Percentiles rank a stretch among this genome's conserved stretches.
Evolutionary conservation across 2,797 vertebrate species (phyloP).

Genomic region (Myotis myotis): DNA sequence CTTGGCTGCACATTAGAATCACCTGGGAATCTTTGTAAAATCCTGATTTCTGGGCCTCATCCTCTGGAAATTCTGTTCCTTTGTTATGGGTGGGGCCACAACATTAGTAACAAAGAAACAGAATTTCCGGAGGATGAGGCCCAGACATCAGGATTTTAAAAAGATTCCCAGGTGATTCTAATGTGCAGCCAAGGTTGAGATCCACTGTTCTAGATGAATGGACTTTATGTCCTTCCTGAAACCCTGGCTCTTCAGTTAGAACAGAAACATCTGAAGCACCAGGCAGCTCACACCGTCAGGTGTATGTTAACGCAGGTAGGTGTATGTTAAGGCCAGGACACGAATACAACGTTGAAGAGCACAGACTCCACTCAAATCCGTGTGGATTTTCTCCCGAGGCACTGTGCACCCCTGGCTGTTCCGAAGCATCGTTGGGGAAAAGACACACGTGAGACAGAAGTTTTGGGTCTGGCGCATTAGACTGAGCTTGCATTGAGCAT

Average conservation of each 20-base stretch:
- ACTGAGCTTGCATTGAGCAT: too few species aligned
- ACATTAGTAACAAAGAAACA: too few species aligned
- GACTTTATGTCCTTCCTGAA: background rate
- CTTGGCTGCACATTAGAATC: too few species aligned
- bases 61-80: too few species aligned
- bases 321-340: background rate
- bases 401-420: background rate
- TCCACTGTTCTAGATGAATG: background rate
- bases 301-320: background rate
- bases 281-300: background rate
- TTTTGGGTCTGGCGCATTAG: background rate
- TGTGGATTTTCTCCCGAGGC: background rate
- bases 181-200: too few species aligned
- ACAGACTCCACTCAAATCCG: background rate
- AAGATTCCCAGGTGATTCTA: too few species aligned
- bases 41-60: too few species aligned
- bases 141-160: too few species aligned
- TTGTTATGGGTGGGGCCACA: too few species aligned
- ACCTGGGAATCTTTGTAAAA: too few species aligned
- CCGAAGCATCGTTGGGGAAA: background rate
- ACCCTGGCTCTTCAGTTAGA: background rate
- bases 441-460: background rate
- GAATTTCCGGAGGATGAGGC: too few species aligned
- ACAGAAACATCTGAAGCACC: background rate
- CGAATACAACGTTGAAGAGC: background rate